Conservation (phyloP, 2,113 vertebrate species). For the Microtus ochrogaster region DNA sequence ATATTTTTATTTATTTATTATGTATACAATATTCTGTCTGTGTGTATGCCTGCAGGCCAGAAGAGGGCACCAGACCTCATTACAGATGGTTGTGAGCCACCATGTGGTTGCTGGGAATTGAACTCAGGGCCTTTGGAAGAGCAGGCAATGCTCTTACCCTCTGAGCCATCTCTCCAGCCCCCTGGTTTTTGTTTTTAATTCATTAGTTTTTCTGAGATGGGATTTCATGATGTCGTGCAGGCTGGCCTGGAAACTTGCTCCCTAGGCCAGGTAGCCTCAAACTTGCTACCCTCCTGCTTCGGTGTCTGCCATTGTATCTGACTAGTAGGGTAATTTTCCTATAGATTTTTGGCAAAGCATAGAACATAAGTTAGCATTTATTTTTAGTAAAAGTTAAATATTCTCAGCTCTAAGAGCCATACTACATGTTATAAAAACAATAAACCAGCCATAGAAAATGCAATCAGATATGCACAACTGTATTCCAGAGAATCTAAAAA, state of each 20-base stretch:
- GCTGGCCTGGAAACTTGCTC: background rate
- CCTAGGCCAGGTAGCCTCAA: background rate
- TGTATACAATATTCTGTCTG: too few species aligned
- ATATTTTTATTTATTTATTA: too few species aligned
- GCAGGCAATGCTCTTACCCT: too few species aligned
- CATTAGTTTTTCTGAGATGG: background rate
- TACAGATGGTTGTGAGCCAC: too few species aligned
- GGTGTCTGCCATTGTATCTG: too few species aligned
- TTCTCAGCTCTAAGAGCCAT: slow-evolving; percentile 9
- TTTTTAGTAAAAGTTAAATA: slow-evolving; percentile 33
- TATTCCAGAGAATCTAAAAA: background rate
- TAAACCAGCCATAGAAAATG: background rate
- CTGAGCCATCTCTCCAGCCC: too few species aligned
- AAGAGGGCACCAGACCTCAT: too few species aligned
- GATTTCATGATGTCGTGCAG: background rate
- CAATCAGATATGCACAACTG: background rate
- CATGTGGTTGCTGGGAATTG: too few species aligned
- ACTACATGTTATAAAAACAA: background rate
- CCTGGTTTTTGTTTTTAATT: background rate
- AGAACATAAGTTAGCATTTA: background rate
- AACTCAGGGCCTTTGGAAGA: too few species aligned
- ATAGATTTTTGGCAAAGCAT: background rate
- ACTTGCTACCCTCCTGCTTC: background rate
- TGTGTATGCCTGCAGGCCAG: too few species aligned
- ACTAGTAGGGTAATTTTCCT: background rate